Conservation (phyloP, 2,797 vertebrate genomes). For the Microcaecilia unicolor region DNA sequence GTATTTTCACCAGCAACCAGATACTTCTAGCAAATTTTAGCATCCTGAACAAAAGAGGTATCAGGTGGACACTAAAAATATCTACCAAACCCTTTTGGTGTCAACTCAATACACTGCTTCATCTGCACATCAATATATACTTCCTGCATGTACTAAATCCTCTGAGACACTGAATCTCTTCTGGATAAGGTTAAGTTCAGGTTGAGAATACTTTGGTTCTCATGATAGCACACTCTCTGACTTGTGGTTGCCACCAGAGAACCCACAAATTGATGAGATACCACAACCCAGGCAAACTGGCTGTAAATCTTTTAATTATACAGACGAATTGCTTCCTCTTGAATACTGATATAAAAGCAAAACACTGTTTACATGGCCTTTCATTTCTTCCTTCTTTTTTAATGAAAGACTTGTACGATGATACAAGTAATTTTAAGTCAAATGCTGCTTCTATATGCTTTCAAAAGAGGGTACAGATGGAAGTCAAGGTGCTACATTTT, state of each 20-base stretch:
- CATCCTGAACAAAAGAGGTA: background rate
- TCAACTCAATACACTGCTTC: background rate
- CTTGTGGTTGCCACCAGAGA: background rate
- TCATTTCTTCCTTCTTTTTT: slow-evolving; percentile 1
- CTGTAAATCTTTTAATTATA: background rate
- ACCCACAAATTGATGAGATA: fast-evolving
- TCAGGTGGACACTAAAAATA: background rate
- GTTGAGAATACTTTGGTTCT: background rate
- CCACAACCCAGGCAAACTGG: background rate
- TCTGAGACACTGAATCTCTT: background rate
- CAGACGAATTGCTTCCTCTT: no score
- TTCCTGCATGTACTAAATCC: background rate
- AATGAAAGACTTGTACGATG: background rate
- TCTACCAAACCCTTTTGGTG: background rate
- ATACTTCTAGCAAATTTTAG: background rate
- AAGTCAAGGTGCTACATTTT: background rate
- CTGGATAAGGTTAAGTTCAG: background rate
- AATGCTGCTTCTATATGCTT: background rate
- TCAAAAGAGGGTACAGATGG: background rate
- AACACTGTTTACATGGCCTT: background rate
- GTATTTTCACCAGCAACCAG: no score
- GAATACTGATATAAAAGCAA: background rate
- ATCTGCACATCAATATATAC: background rate
- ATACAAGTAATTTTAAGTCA: background rate
- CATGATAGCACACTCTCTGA: background rate